Conservation (phyloP, 2,113 vertebrate species). For the Empidonax traillii region DNA sequence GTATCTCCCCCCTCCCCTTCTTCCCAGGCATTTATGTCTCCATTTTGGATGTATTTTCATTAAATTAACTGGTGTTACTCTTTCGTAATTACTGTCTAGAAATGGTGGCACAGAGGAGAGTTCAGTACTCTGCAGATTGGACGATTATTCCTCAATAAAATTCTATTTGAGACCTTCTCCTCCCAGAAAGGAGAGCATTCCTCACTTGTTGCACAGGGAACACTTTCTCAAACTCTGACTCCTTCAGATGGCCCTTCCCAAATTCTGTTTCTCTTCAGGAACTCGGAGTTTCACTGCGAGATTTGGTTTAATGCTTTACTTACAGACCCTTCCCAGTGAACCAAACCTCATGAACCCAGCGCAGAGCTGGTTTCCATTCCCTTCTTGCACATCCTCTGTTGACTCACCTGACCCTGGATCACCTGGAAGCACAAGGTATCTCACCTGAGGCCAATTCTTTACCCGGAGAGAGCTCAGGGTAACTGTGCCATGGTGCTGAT, state of each 20-base stretch:
- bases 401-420: not conserved
- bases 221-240: not conserved
- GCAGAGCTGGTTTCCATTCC: not conserved
- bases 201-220: not conserved
- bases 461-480: accelerated
- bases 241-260: not conserved
- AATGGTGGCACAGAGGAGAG: not conserved
- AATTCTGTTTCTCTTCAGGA: not conserved
- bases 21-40: not conserved
- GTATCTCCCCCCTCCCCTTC: not conserved
- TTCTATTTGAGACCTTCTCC: not conserved
- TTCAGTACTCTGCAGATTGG: not conserved
- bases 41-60: not conserved
- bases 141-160: not conserved
- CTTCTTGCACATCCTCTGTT: accelerated
- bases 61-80: not conserved
- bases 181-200: not conserved
- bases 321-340: not conserved
- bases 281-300: accelerated
- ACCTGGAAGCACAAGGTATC: not conserved
- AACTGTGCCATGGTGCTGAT: accelerated
- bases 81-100: not conserved
- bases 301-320: not conserved
- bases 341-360: not conserved
- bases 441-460: not conserved